Percentiles rank a stretch among this genome's conserved stretches.
Evolutionary conservation across 2,797 vertebrate species (phyloP).

Genomic region (Trematomus bernacchii): DNA sequence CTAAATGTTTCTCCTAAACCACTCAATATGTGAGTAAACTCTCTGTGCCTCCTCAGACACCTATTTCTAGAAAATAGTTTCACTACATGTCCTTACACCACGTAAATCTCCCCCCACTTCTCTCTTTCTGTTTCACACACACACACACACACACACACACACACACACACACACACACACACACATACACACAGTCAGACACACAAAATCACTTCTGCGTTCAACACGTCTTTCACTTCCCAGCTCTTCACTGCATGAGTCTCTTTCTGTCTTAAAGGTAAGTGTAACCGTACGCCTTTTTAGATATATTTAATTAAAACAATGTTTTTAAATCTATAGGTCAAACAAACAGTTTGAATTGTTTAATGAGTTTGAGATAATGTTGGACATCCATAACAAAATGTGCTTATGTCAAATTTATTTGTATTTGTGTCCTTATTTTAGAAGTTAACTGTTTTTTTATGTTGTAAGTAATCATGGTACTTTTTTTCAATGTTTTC

Average conservation of each 20-base stretch:
- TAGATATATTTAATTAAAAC: slow-evolving; percentile 3
- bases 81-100: slow-evolving; percentile 44
- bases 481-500: not conserved
- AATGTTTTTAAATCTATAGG: not conserved
- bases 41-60: not conserved
- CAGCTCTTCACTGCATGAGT: not conserved
- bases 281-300: slow-evolving; percentile 17
- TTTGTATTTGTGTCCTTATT: not conserved
- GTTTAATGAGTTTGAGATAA: not conserved
- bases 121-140: not conserved
- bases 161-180: not conserved
- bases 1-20: not conserved
- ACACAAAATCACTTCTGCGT: not conserved
- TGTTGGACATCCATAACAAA: not conserved
- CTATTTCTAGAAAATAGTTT: slow-evolving; percentile 11
- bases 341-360: not conserved
- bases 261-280: slow-evolving; percentile 23
- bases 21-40: too few relatives aligned
- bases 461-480: not conserved
- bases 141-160: not conserved
- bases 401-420: not conserved
- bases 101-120: slow-evolving; percentile 19
- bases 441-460: not conserved
- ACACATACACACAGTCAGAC: not conserved
- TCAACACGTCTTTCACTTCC: slow-evolving; percentile 37